phyloP scores from a whole-genome alignment of 2,888 invertebrate species.

The Agrochola macilenta region DNA sequence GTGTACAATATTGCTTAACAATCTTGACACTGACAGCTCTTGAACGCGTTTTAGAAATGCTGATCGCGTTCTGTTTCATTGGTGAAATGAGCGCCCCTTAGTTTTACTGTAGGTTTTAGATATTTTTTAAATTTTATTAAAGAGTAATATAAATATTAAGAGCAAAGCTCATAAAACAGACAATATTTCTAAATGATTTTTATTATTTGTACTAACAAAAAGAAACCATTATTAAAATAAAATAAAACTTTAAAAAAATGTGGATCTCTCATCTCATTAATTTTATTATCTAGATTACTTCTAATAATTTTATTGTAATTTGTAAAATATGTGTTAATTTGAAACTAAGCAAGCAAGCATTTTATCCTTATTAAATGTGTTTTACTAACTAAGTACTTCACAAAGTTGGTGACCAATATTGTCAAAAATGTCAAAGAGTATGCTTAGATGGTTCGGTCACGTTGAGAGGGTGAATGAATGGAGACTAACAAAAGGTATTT shows the following conservation, averaged over 20 bases:
- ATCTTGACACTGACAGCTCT: too few relatives aligned
- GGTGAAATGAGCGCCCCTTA: too few relatives aligned
- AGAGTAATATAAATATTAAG: background rate
- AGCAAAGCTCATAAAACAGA: background rate
- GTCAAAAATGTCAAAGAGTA: too few relatives aligned
- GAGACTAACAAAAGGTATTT: background rate
- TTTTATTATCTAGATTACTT: background rate
- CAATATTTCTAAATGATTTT: background rate
- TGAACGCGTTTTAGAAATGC: too few relatives aligned
- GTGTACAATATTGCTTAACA: too few relatives aligned
- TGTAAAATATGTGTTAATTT: constrained; percentile 2
- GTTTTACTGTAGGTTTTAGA: background rate
- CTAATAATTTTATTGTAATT: background rate
- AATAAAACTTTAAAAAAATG: background rate
- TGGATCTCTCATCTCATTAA: background rate
- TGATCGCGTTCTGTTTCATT: too few relatives aligned
- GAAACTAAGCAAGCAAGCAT: background rate
- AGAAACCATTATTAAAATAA: background rate
- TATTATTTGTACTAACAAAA: background rate
- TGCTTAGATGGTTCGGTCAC: background rate
- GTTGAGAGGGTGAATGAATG: background rate
- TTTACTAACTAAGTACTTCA: background rate
- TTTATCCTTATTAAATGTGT: background rate
- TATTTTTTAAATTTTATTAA: background rate
- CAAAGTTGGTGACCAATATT: background rate